phyloP scores from a whole-genome alignment of 2,113 vertebrate species.

The Bos taurus region ARS-UCD2.0 NC_037335.1:51193501-51194000 shows the following conservation, averaged over 20 bases:
- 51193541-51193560: background rate
- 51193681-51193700: background rate
- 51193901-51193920: background rate
- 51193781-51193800: background rate
- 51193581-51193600: fast-evolving
- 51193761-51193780: background rate
- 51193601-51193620: background rate
- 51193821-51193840: background rate
- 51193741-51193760: background rate
- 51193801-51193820: background rate
- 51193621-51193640: background rate
- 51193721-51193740: background rate
- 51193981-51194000: background rate
- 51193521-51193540: background rate
- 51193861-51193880: background rate
- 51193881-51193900: background rate
- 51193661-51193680: background rate
- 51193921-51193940: background rate
- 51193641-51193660: background rate
- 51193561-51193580: background rate
- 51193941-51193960: background rate
- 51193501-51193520: background rate
- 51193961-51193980: background rate
- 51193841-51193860: background rate
- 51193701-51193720: background rate